These are phyloP conservation scores for Epistrophe eligans DNA, from an alignment of 2,888 invertebrate genomes.

Conservation along the genomic window DNA sequence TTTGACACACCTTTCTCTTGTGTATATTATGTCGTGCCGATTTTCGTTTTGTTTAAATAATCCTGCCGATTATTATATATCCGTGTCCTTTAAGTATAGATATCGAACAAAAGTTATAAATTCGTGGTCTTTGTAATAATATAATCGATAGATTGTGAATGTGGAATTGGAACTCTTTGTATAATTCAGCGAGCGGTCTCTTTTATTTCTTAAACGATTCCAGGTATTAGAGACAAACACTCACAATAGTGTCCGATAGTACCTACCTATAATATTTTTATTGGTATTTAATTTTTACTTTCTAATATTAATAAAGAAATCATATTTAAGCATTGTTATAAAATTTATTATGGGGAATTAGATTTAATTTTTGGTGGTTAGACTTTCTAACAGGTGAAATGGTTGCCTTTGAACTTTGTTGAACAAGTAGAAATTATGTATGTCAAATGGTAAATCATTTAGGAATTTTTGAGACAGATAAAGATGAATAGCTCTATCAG, in stretches of 20 bases:
- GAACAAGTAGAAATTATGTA: neutral
- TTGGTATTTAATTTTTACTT: constrained; percentile 64
- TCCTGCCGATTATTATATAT: constrained; percentile 57
- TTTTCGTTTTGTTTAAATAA: constrained; percentile 53
- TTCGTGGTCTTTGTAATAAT: constrained; percentile 17
- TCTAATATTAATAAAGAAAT: constrained; percentile 31
- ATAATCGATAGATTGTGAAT: neutral
- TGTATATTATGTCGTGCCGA: constrained; percentile 5
- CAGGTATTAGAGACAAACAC: constrained; percentile 46
- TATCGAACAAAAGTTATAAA: constrained; percentile 16
- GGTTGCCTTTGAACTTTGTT: neutral
- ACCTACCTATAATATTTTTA: constrained; percentile 62
- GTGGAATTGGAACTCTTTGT: constrained; percentile 6
- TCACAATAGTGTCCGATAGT: neutral
- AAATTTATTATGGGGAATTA: constrained; percentile 2
- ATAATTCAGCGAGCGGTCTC: constrained; percentile 46
- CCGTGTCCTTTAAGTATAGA: constrained; percentile 29
- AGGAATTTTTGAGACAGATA: neutral
- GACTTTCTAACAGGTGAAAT: constrained; percentile 3
- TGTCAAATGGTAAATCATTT: neutral
- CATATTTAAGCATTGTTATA: constrained; percentile 24
- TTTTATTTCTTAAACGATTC: constrained; percentile 54
- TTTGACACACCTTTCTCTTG: constrained; percentile 63
- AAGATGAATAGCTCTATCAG: too few species aligned
- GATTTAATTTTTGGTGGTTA: neutral